Evolutionary conservation across 2,113 vertebrate genomes (phyloP), one percentile per base, ranked within the genome.

Genomic region (Benitochromis conjunctus): DNA sequence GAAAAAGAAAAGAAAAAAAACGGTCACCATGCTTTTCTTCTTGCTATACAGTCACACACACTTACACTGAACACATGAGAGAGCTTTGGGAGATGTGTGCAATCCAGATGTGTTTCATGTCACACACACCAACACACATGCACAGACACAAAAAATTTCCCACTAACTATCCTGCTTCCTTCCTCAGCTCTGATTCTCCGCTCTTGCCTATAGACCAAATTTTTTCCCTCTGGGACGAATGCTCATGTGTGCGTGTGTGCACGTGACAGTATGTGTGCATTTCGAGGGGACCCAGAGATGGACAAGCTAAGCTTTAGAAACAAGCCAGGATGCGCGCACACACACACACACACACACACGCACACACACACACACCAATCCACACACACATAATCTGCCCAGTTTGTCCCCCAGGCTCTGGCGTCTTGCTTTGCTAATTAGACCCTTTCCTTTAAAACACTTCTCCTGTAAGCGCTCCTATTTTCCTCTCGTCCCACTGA

Each of bases 401-500:
- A 83, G 79, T 58, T 55, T 86, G 91, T 92, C 94, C 95, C 94
- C 48, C 87, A 92, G 94, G 95, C 94, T 87, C 92, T 76, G 91
- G 91, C 86, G 82, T 93, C 94, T 94, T 93, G 93, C 92, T 94
- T 94, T 93, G 93, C 94, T 95, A 95, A 95, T 95, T 95, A 95
- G 94, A 94, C 91, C 90, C 93, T 93, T 94, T 94, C 93, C 90
- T 94, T 95, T 94, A 93, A 95, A 95, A 94, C 94, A 94, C 93
- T 92, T 94, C 92, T 95, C 91, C 94, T 95, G 91, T 94, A 94
- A 94, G 91, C 88, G 92, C 91, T 94, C 88, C 94, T 92, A 93
- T 94, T 94, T 94, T 93, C 92, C 90, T 71, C 92, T 87, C 57
- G 76, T 94, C 92, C 94, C 94, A 93, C 86, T 48, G 94, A 95